Evolutionary conservation across 2,113 vertebrate species (phyloP), one percentile per base, ranked within the genome.

Genomic region (Vireo altiloquus): DNA sequence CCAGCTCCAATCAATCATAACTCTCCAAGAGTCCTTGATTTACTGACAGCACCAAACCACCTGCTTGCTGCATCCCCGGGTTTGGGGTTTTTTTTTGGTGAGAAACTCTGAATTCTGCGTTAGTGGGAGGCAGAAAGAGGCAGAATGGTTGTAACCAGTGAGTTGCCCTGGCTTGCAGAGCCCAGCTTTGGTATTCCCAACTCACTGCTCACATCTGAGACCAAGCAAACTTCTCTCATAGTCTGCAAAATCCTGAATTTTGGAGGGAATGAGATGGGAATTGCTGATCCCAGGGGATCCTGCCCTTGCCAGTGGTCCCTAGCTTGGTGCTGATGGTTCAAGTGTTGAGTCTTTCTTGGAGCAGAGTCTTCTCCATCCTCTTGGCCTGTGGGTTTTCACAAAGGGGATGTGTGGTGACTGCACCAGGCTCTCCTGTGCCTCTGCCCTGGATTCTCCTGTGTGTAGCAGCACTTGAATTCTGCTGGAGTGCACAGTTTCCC

Each of bases 1-100:
- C 78, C 54, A 82, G 81, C 84, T 61, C 74, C 40, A 64, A 82
- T 91, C 91, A 82, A 66, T 94, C 76, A 31, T 66, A 82, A 83
- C 81, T 75, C 53, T 52, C 46, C 63, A 40, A 24, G 79, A 92
- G 53, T 85, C 84, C 57, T 33, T 4, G 57, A 84, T 94, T 95
- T 89, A 66, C 81, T 95, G 80, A 6, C 68, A 89, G 80, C 52
- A 7, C 40, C 61, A 90, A 82, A 28, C 64, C 76, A 52, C 70
- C 81, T 76, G 81, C 87, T 95, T 10, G 0, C 78, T 76, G 1
- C 53, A 17, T 59, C 49, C 37, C 28, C 50, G 18, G 40, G 12
- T 59, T 52, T 2, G 24, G 18, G 18, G 42, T 75, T 74, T 35
- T 9, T 57, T 54, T 56, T 25, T 19, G 11, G 19, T 78, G 63